Conservation (phyloP, 2,113 vertebrate genomes). For the Myotis brandtii region DNA sequence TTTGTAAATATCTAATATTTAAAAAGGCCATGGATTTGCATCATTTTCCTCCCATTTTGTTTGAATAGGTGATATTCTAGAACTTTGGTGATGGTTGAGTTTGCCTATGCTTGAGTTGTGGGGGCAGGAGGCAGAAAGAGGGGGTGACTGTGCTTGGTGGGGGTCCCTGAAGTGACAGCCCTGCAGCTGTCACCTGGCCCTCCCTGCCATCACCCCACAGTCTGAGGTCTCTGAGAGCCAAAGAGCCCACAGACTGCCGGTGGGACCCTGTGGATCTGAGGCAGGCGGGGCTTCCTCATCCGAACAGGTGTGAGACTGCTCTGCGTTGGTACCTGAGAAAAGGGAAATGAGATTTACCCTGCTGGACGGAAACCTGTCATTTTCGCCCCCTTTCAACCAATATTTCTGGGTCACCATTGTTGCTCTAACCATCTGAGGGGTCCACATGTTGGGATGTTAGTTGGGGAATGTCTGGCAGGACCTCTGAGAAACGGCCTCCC, state of each 20-base stretch:
- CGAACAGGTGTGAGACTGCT: background rate
- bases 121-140: background rate
- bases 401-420: background rate
- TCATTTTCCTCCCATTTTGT: background rate
- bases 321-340: too few species aligned
- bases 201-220: too few species aligned
- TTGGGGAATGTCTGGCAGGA: background rate
- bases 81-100: background rate
- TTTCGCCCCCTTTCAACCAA: background rate
- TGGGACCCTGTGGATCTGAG: background rate
- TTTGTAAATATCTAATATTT: background rate
- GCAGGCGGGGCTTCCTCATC: background rate
- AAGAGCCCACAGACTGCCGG: background rate
- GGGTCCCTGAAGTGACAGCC: background rate
- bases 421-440: background rate
- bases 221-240: background rate
- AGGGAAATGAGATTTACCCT: background rate
- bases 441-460: background rate
- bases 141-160: background rate
- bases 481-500: too few species aligned
- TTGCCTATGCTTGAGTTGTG: rapidly evolving
- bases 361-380: background rate
- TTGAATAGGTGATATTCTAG: background rate
- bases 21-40: background rate
- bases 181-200: background rate